Evolutionary conservation across 2,888 invertebrate species (phyloP), one percentile per base, ranked within the genome.

Genomic region (Lasioglossum figueresi): DNA sequence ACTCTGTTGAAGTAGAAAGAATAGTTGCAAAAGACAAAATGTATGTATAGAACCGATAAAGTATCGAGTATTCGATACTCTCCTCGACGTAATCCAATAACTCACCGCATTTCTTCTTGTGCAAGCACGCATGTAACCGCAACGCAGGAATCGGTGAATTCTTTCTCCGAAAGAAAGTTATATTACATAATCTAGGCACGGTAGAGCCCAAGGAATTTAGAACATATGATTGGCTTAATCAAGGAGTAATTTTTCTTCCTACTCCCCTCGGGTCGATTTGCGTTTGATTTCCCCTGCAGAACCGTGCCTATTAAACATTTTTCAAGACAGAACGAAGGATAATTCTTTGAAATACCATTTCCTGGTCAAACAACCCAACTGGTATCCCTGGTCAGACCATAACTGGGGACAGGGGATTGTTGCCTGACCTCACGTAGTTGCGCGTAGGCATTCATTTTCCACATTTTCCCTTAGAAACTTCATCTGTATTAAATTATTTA

Each of bases 161-260:
- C 66, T 66, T 66, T 68, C 68, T 68, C 68, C 12, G 37, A 68
- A 68, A 68, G 68, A 68, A 68, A 68, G 68, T 68, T n/a, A 4
- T 23, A 68, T 68, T 68, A 23, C 37, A 40, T 34, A 68, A 68
- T 68, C 37, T 1, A 4, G 34, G 10, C 3, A n/a, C 23, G 12
- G 23, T 23, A n/a, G 4, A 37, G 37, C 1, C 2, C 34, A 37
- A n/a, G 68, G 34, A 68, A 68, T 68, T 23, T 40, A 68, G 68
- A 68, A 68, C 37, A 37, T 37, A n/a, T 1, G 34, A 68, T 34
- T 68, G 37, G 37, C 37, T 68, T 40, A 68, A 68, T 37, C 68
- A 68, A 40, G 37, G 23, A 12, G 23, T 37, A 68, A 68, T 68
- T 37, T 68, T 68, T 40, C n/a, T 10, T 23, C 23, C 23, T 37